A percentile compares a stretch with the other conserved stretches of the same genome.
These are phyloP conservation scores for Turritopsis rubra DNA, from an alignment of 30 jellyfish, hydroid and myxozoan genomes.

Conservation along the genomic window DNA sequence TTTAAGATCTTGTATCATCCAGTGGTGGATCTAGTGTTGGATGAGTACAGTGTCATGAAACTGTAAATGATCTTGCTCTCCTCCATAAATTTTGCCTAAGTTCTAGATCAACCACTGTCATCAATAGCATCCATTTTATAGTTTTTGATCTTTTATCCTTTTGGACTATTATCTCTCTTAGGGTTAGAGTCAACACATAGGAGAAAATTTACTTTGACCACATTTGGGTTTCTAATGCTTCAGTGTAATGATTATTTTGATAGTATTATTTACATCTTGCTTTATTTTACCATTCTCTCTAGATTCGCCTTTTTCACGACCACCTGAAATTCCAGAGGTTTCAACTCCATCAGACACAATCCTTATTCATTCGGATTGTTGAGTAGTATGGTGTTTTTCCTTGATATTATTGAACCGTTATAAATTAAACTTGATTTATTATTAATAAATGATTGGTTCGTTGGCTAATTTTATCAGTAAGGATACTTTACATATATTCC, in stretches of 20 bases:
- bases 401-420: too few relatives aligned
- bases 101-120: background rate
- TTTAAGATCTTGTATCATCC: background rate
- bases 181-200: background rate
- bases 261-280: background rate
- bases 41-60: background rate
- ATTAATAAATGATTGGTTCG: background rate
- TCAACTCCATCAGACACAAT: background rate
- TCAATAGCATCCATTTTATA: background rate
- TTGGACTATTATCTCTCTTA: background rate
- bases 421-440: too few relatives aligned
- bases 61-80: background rate
- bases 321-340: background rate
- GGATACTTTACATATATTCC: too few relatives aligned
- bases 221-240: too few relatives aligned
- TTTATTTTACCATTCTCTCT: background rate
- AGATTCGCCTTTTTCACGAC: background rate
- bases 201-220: background rate
- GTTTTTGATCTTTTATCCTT: too few relatives aligned
- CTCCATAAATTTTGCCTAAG: background rate
- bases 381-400: too few relatives aligned
- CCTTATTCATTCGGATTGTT: background rate
- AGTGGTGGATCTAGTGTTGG: background rate
- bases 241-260: background rate
- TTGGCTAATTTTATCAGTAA: background rate